Evolutionary conservation across 2,888 invertebrate species (phyloP), one percentile per base, ranked within the genome.

Genomic region (Orthosia gracilis): DNA sequence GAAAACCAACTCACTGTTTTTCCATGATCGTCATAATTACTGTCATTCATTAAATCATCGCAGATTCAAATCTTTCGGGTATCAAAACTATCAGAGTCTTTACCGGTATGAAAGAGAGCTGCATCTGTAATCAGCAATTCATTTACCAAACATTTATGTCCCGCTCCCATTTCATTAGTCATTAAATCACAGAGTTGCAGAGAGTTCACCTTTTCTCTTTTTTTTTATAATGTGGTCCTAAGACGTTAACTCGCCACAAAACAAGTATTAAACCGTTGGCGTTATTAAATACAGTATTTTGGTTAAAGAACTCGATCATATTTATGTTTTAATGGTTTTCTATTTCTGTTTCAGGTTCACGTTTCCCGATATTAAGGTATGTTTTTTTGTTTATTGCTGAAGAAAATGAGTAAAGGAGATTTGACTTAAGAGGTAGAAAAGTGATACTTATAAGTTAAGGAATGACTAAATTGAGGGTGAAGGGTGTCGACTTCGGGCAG

Each of bases 171-270:
- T 40, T 40, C 9, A 40, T 40, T 0, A 40, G 31, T 31, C 7
- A 31, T 31, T 31, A 4, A 31, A 31, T 7, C 9, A 9, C 0
- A 40, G 40, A 40, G 40, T n/a, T 49, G 47, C 21, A 12, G 11
- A 4, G 26, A 69, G 50, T 67, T 61, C 11, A 2, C 9, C 40
- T 49, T 72, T 45, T 59, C 9, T 47, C 1, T 21, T 31, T 47
- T 15, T 7, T n/a, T 7, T 18, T 82, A 0, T 52, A 1, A 0
- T 18, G 50, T 50, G 74, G 58, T 91, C 90, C 89, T 90, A 91
- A 89, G 88, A 40, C 84, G 49, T 67, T 74, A 89, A 90, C 91
- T 89, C 78, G 82, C 73, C 71, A 73, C 74, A 71, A 73, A 75
- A 83, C 76, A 83, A 80, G 71, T 73, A 84, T 82, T 83, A 82